Evolutionary conservation across 2,113 vertebrate genomes (phyloP), one percentile per base, ranked within the genome.

Genomic region (Apteryx mantelli): DNA sequence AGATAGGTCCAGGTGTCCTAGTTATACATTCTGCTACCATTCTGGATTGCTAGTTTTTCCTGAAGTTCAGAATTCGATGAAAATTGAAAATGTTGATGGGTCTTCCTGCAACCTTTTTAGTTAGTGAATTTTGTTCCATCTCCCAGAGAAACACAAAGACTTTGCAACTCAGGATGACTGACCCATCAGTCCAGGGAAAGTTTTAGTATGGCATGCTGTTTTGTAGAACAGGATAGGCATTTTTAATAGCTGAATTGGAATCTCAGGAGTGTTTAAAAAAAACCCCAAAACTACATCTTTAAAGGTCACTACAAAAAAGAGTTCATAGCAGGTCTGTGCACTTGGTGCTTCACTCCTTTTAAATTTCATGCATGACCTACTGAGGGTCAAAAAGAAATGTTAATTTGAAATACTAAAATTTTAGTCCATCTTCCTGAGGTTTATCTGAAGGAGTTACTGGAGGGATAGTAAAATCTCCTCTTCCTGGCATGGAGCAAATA

Each of bases 301-400:
- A 4, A 1, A 38, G 76, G 30, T 40, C 61, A 25, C 48, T 32
- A 1, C 1, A 0, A 7, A 11, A 17, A 32, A 16, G 60, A 64
- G 24, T 4, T 88, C 53, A 50, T 40, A 60, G 44, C 53, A 78
- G 46, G 18, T 36, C 17, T 30, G 50, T 6, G 36, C 55, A 26
- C 36, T 69, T 38, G 34, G 25, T 36, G 17, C 19, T 60, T 15
- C 26, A 0, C 46, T 88, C 26, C 30, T 26, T 32, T 25, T 11
- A 8, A 63, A 13, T n/a, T 68, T 69, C 71, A 25, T 10, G 9
- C 4, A 2, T 17, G 34, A 60, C 19, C 26, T 83, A 17, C 40
- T 56, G 46, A 68, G 66, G 21, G 50, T 25, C 52, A 21, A 70
- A 83, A 71, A 70, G 38, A 76, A 78, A 30, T 3, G 22, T 11